Base-by-base conservation (phyloP, 2,113 vertebrate genomes). In the Hystrix cristata region DNA sequence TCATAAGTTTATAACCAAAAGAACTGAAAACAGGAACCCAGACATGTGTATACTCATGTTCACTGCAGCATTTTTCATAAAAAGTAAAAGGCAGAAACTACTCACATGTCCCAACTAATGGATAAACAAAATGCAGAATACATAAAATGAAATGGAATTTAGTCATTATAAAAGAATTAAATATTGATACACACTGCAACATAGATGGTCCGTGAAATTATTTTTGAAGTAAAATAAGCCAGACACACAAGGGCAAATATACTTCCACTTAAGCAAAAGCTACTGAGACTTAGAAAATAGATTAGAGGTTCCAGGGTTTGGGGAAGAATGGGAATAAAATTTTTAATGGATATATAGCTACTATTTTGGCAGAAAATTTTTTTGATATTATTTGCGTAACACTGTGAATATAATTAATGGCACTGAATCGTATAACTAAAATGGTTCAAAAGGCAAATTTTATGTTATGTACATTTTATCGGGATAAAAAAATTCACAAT, bases 161-260 rank as follows among this genome's bases (percentile, higher is more conserved):
- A 60, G 38, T 19, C 53, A n/a, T 53, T 27, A 72, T 34, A 59
- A 85, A 91, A 64, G 60, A 80, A 91, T 38, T 25, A 90, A 95
- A 13, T 31, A 79, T 55, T 31, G 38, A 90, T 31, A 69, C 3
- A 25, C 4, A 53, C 43, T 80, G 11, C 60, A 27, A 5, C 9
- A 12, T 6, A 27, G 71, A 85, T 79, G 25, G 59, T 38, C 15
- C 1, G 0, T 48, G 38, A 90, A 78, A 85, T 69, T 43, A 67
- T 43, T 85, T 78, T 78, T 3, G 9, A 95, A 65, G 83, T 65
- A n/a, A 74, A 95, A n/a, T 31, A 65, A 95, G 15, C 65, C 57
- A 87, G 59, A 59, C 12, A 76, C 5, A 18, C 18, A 65, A 34
- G 34, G 80, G 79, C 6, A 92, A 62, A 57, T 46, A 83, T 29